phyloP scores from a whole-genome alignment of 92 coral and sea anemone genomes.

The Umimayanthus kanabou region DNA sequence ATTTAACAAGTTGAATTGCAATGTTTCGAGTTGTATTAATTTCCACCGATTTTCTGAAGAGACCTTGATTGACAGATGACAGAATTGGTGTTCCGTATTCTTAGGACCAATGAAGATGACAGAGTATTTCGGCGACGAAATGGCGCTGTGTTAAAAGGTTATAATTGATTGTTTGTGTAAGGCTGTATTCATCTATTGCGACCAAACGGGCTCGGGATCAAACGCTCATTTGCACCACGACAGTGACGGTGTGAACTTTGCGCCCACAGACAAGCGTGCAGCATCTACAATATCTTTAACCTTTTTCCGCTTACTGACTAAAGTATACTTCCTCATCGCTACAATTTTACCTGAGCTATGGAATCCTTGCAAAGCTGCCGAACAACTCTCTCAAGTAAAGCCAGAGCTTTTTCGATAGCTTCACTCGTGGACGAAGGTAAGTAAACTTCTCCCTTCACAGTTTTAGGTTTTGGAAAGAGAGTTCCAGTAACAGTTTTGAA shows the following conservation, averaged over 20 bases:
- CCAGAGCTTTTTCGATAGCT: constrained; percentile 87
- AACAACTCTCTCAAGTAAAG: constrained; percentile 52
- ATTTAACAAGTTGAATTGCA: background rate
- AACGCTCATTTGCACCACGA: constrained; percentile 31
- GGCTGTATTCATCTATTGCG: constrained; percentile 88
- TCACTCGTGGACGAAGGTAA: constrained; percentile 82
- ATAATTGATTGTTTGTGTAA: constrained; percentile 93
- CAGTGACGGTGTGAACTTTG: constrained; percentile 38
- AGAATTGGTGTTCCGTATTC: constrained; percentile 51
- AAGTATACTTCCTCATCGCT: background rate
- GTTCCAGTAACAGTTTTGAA: background rate
- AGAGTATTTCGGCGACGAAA: constrained; percentile 80
- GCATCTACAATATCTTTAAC: background rate
- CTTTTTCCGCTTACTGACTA: too few relatives aligned
- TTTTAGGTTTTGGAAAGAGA: background rate
- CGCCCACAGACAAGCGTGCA: background rate
- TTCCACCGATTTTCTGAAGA: constrained; percentile 55
- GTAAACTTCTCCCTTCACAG: background rate
- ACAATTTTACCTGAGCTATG: constrained; percentile 23
- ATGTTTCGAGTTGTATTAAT: background rate
- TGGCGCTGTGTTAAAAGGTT: constrained; percentile 96
- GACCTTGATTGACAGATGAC: constrained; percentile 66
- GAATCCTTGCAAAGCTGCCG: constrained; percentile 49
- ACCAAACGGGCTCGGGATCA: constrained; percentile 62
- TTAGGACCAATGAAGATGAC: constrained; percentile 59